phyloP scores from a whole-genome alignment of 2,113 vertebrate species.

The Callopanchax toddi region DNA sequence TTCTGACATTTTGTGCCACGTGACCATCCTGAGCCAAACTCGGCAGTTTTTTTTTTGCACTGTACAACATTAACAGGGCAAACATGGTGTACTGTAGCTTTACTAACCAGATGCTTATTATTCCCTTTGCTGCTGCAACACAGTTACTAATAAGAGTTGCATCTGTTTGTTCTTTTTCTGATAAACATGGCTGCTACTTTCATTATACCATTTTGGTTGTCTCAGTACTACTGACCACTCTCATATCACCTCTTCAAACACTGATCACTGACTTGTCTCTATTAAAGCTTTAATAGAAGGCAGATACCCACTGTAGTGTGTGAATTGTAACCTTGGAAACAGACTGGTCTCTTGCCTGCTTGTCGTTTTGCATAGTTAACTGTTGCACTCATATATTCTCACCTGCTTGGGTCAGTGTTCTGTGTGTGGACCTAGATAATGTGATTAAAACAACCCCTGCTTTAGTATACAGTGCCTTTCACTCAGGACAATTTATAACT shows the following conservation, averaged over 20 bases:
- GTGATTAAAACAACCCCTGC: slow-evolving; percentile 55
- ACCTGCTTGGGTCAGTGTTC: slow-evolving; percentile 43
- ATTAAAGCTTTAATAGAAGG: slow-evolving; percentile 59
- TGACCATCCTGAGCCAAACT: slow-evolving; percentile 57
- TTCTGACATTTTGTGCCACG: slow-evolving; percentile 73
- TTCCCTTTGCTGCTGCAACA: slow-evolving; percentile 69
- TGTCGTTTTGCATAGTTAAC: slow-evolving; percentile 45
- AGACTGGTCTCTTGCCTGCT: slow-evolving; percentile 27
- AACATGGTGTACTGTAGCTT: slow-evolving; percentile 77
- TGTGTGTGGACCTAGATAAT: slow-evolving; percentile 61
- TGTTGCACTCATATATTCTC: slow-evolving; percentile 39
- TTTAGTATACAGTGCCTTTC: slow-evolving; percentile 72
- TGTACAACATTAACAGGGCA: slow-evolving; percentile 67
- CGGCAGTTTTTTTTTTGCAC: slow-evolving; percentile 48
- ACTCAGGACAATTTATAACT: slow-evolving; percentile 65
- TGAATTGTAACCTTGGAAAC: slow-evolving; percentile 47
- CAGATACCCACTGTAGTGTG: slow-evolving; percentile 48
- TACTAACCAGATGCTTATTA: slow-evolving; percentile 72
- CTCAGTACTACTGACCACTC: slow-evolving; percentile 55
- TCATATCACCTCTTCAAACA: slow-evolving; percentile 56
- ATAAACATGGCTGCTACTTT: slow-evolving; percentile 64
- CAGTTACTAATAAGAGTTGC: slow-evolving; percentile 58
- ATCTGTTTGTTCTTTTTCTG: slow-evolving; percentile 58
- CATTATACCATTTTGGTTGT: slow-evolving; percentile 55
- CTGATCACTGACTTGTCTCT: slow-evolving; percentile 48